A percentile compares a stretch with the other conserved stretches of the same genome.
Evolutionary conservation across 2,113 vertebrate genomes (phyloP).

Genomic region (Bucco capensis): DNA sequence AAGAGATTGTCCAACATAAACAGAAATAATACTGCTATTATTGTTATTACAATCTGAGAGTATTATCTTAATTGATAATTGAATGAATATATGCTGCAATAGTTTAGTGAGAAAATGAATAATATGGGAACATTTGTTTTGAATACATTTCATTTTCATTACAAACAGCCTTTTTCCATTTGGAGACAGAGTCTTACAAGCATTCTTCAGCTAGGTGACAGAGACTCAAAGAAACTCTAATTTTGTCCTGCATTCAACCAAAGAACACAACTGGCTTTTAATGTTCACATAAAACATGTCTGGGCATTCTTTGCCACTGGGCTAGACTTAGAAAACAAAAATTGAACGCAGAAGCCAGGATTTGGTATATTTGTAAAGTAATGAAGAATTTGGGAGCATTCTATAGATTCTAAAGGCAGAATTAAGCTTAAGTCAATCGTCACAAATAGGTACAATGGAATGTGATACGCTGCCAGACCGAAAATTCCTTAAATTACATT

Average conservation of each 20-base stretch:
- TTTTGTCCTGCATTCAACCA: not conserved
- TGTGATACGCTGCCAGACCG: not conserved
- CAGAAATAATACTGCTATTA: not conserved
- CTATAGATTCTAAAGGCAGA: not conserved
- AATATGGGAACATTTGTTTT: not conserved
- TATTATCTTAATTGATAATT: not conserved
- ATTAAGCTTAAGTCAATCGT: not conserved
- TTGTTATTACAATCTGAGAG: not conserved
- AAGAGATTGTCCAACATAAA: not conserved
- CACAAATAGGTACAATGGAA: not conserved
- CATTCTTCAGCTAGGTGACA: not conserved
- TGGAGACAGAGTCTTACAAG: accelerated
- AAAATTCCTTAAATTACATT: not conserved
- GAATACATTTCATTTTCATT: not conserved
- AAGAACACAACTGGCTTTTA: not conserved
- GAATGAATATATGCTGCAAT: not conserved
- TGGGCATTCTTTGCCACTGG: not conserved
- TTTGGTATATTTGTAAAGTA: not conserved
- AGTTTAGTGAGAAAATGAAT: not conserved
- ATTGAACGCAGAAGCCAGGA: not conserved
- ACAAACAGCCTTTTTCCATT: not conserved
- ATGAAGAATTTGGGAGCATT: not conserved
- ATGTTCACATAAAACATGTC: not conserved
- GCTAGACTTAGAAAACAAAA: not conserved
- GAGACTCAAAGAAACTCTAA: not conserved